Base-by-base conservation (phyloP, 2,888 invertebrate genomes). In the Erynnis tages region DNA sequence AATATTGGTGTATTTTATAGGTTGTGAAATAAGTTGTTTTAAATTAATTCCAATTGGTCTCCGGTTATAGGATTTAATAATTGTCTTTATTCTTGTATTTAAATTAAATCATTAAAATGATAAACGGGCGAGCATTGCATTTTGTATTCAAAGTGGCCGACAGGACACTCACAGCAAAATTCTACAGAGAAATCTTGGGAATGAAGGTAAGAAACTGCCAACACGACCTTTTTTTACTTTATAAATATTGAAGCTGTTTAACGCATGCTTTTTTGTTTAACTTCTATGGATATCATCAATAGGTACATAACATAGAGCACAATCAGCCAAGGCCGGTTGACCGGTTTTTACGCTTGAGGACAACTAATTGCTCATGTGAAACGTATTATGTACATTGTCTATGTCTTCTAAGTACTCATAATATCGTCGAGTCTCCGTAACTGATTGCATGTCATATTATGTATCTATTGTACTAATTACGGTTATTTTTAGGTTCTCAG, bases 81-180 rank as follows among this genome's bases (percentile, higher is more conserved):
- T n/a, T n/a, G n/a, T n/a, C n/a, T 17, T 43, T 16, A 6, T 41
- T 41, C 6, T 14, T 17, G 11, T 19, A n/a, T 49, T 11, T 19
- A 47, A 8, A 27, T 16, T 17, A 30, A 34, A 41, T 2, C 17
- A 17, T 56, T 56, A 83, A 66, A 61, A 92, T 91, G 91, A 83
- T 93, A 55, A 82, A 79, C 45, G 96, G 95, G 52, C 92, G 98
- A 68, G 96, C 97, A 10, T 90, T 99, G 55, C 99, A 99, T 91
- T 99, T 95, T 85, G 99, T 99, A 1, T 97, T 98, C 73, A 98
- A 98, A 92, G 94, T 99, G 62, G 96, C 96, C 0, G 95, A 99
- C 73, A 92, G 99, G 55, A 93, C 93, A 17, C 91, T 93, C 58
- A 97, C 97, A 11, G 93, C 94, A 0, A 93, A 94, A 73, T 99